A percentile compares a stretch with the other conserved stretches of the same genome.
phyloP scores from a whole-genome alignment of 1,140 invertebrate species.

The Acromyrmex echinatior region DNA sequence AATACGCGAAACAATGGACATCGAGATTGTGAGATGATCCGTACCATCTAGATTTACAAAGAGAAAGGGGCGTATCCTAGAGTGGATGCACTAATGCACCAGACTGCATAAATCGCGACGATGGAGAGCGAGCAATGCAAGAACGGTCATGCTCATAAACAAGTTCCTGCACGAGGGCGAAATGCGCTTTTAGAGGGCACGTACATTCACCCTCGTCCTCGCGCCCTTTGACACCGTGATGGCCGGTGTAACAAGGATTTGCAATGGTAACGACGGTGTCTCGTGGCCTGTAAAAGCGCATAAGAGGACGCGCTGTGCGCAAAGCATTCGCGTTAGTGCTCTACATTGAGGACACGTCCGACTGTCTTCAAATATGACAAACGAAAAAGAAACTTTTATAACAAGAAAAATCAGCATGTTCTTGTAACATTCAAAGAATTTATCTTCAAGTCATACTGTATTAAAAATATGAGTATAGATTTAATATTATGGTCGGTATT shows the following conservation, averaged over 20 bases:
- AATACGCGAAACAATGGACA: neutral
- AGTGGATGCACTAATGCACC: constrained; percentile 1
- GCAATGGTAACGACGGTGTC: constrained; percentile 72
- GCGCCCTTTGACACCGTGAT: constrained; percentile 34
- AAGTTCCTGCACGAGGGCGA: constrained; percentile 43
- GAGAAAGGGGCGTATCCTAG: neutral
- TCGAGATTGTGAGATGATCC: neutral
- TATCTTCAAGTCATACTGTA: neutral
- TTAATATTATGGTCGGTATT: no score
- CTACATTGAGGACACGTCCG: neutral
- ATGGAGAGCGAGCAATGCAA: constrained; percentile 59
- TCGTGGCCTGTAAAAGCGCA: constrained; percentile 55
- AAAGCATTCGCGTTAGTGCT: neutral
- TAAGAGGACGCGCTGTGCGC: constrained; percentile 28
- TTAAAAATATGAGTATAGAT: no score
- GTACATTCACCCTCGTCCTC: constrained; percentile 36
- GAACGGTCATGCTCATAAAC: constrained; percentile 67
- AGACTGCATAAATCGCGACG: constrained; percentile 29
- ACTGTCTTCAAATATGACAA: neutral
- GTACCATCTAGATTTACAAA: neutral
- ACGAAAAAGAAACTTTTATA: neutral
- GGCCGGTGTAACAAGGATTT: constrained; percentile 62
- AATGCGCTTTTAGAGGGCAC: constrained; percentile 51
- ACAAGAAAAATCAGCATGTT: neutral
- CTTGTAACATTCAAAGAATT: neutral